These are phyloP conservation scores for Onthophagus taurus DNA, from an alignment of 1,140 invertebrate genomes.

Conservation along the genomic window DNA sequence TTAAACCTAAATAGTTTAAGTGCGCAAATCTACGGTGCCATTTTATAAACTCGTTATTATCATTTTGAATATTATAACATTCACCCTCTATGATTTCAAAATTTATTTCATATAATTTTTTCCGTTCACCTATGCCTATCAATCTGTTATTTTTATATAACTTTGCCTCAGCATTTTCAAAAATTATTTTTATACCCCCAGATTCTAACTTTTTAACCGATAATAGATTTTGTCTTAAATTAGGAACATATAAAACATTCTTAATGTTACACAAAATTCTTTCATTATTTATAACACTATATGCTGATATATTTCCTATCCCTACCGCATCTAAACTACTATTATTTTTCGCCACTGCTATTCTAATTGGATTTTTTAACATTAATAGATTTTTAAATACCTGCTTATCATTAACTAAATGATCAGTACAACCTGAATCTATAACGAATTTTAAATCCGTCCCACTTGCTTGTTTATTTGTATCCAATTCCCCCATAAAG, in stretches of 20 bases:
- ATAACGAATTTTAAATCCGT: conserved; percentile 5
- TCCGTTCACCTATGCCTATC: conserved; percentile 8
- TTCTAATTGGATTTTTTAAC: conserved; percentile 12
- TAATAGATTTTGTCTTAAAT: conserved; percentile 13
- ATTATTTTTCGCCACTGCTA: conserved; percentile 22
- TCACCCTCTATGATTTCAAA: conserved; percentile 1
- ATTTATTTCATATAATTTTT: conserved; percentile 11
- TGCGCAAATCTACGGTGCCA: conserved; percentile 4
- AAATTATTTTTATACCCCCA: conserved; percentile 8
- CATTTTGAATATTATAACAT: background rate
- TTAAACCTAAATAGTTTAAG: background rate
- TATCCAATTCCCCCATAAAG: conserved; percentile 4
- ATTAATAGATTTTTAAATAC: conserved; percentile 5
- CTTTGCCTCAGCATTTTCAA: conserved; percentile 5
- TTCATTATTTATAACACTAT: conserved; percentile 3
- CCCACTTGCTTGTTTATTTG: background rate
- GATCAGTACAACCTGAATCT: conserved; percentile 12
- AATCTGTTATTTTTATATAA: conserved; percentile 6
- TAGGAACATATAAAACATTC: conserved; percentile 14
- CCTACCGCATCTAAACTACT: conserved; percentile 24
- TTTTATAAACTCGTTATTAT: background rate
- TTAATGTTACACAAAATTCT: conserved; percentile 8
- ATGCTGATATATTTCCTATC: conserved; percentile 8
- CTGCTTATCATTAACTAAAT: conserved; percentile 9
- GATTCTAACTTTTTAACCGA: conserved; percentile 12